Evolutionary conservation across 2,888 invertebrate species (phyloP), one percentile per base, ranked within the genome.

Genomic region (Serrognathus titanus): DNA sequence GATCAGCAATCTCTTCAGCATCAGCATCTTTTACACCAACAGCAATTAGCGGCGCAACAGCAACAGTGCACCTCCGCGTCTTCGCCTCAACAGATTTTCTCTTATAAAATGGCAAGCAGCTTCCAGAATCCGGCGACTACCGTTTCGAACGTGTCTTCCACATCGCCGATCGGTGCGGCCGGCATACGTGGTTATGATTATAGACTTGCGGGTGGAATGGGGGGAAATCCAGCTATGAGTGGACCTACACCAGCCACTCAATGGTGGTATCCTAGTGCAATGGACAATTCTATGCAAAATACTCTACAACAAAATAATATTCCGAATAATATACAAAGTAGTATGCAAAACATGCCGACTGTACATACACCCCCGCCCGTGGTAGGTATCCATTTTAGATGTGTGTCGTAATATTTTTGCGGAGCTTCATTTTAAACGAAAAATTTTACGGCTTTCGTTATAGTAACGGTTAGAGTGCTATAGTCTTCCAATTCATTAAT

Each of bases 51-150:
- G 65, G 76, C 76, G 54, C 80, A 80, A 69, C 78, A 74, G 61
- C 73, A 74, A 63, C 70, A 78, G 67, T 79, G 81, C 69, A 78
- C 83, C 65, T 81, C 83, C 48, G 80, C 82, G 61, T 81, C 80
- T 62, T 82, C 82, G 62, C 80, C 81, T 51, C 90, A 90, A 74
- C 90, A 90, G 78, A 81, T 90, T 68, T 91, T 90, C 76, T 87
- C 88, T 62, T 92, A 92, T 78, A 92, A 91, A 83, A 90, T 92
- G 90, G 87, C 90, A 71, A 87, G 88, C 76, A 89, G 88, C 76
- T 90, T 91, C 82, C 85, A 89, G 71, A 85, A 85, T 77, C 84
- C 85, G 70, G 86, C 84, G 78, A 86, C 83, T 74, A 83, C 83
- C 79, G 83, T 79, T 80, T 85, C 82, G 78, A 82, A 77, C 69